Base-by-base conservation (phyloP, 2,797 vertebrate genomes). In the Siniperca undulata region DNA sequence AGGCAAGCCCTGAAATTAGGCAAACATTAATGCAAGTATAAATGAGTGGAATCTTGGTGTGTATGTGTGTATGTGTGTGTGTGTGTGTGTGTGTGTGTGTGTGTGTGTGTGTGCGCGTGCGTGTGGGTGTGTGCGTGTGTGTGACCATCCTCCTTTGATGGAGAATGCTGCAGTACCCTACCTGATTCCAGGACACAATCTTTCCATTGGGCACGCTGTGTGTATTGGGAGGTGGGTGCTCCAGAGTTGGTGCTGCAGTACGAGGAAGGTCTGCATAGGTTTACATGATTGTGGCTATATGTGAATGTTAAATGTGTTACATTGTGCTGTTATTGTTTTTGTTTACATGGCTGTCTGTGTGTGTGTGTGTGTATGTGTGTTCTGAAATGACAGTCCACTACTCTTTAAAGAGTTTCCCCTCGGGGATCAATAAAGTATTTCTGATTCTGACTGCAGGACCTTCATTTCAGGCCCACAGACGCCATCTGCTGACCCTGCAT, bases 401-500 rank as follows among this genome's bases (percentile, higher is more conserved):
- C n/a, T 61, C 30, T 30, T 30, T 30, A 30, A 30, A 30, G 30
- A 30, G 30, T 30, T 30, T 30, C 3, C 30, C 30, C 30, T 30
- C 30, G 30, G 30, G 30, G 30, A 30, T 30, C 30, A 30, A 30
- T 30, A 30, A 30, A 30, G 30, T 30, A 30, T 30, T 30, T 30
- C 30, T 30, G 30, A 30, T 30, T 30, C 55, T 56, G 70, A 82
- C 79, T 70, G n/a, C 68, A 61, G 60, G 67, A 84, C 75, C 78
- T 78, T 90, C 64, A 74, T 85, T 80, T 82, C 84, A 42, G 75
- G 48, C 86, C 70, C 59, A 34, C 79, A 67, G 52, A 80, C 42
- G 20, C 85, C 72, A 77, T 89, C 70, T 89, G 86, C 86, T 90
- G 82, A 91, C 71, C 46, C 14, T 78, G 81, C 87, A 82, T 74